Evolutionary conservation across 2,797 vertebrate species (phyloP), one percentile per base, ranked within the genome.

Genomic region (Microcaecilia unicolor): DNA sequence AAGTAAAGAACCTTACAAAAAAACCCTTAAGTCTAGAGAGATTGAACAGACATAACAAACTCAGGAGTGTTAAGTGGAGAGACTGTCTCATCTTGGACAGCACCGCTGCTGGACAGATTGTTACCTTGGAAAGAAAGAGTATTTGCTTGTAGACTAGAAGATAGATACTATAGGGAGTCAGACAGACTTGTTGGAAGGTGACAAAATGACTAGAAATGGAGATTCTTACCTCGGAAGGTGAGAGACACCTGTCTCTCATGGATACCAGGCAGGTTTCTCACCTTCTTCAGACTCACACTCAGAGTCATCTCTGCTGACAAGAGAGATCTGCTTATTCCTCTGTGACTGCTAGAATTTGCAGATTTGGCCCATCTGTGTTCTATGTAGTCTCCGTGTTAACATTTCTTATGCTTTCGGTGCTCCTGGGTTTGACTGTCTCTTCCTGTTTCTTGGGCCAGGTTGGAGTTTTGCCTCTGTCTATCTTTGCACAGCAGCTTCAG

Each of bases 211-310:
- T n/a, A n/a, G n/a, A 9, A 11, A 11, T 17, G 21, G 9, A 12
- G 8, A 6, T 22, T 18, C 66, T 35, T 64, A 88, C 83, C 85
- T 74, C 86, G 75, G 68, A 95, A 96, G 45, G 61, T 55, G 50
- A 96, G 74, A 22, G 83, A 73, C 5, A 92, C 87, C 61, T 89
- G 91, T 38, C 86, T 66, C 64, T 93, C 88, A 1, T 76, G 84
- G 30, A 48, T 71, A 22, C 91, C 90, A 0, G 88, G 88, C 26
- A 97, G 74, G 39, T 84, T 82, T 37, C 61, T 81, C 31, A 97
- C 73, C 62, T 55, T 80, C 47, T 51, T 78, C 42, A 97, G 61
- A 16, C 38, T 44, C 9, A 92, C 75, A 0, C 55, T 86, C 57
- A 98, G 85, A 42, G 90, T 89, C 92, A 96, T 93, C 44, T 23